A percentile compares a stretch with the other conserved stretches of the same genome.
Evolutionary conservation across 2,888 invertebrate genomes (phyloP).

Genomic region (Hydropsyche betteni): DNA sequence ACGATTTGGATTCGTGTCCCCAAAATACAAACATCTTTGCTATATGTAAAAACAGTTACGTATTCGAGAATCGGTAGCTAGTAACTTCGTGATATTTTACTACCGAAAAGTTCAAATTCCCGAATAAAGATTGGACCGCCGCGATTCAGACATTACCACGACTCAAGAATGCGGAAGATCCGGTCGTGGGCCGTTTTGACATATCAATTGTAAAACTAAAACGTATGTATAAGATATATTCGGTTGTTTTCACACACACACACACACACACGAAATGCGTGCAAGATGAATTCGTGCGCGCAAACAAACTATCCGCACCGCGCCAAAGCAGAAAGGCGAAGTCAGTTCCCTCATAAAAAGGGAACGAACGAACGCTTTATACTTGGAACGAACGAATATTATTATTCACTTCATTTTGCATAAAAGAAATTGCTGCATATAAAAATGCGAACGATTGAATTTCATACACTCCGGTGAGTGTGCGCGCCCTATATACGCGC

Average conservation of each 20-base stretch:
- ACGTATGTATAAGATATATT: too few species aligned
- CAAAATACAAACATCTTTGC: background rate
- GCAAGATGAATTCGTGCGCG: too few species aligned
- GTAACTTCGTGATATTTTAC: conserved; percentile 3
- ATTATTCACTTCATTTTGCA: conserved; percentile 23
- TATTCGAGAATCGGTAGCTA: background rate
- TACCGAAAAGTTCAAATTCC: conserved; percentile 10
- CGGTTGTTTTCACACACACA: too few species aligned
- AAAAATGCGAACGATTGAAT: conserved; percentile 27
- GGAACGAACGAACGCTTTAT: conserved; percentile 5
- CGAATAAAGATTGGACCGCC: background rate
- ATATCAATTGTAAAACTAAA: background rate
- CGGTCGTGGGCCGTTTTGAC: background rate
- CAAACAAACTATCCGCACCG: too few species aligned
- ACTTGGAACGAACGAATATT: background rate
- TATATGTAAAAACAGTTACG: too few species aligned
- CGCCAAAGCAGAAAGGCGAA: too few species aligned
- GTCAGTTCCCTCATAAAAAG: too few species aligned
- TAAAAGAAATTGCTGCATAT: conserved; percentile 25
- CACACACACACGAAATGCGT: too few species aligned
- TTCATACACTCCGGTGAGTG: conserved; percentile 5
- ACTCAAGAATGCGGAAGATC: conserved; percentile 19
- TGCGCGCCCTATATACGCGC: background rate
- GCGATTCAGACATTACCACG: conserved; percentile 18
- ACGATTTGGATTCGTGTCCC: background rate